Evolutionary conservation across 1,140 invertebrate species (phyloP).

Genomic region (Philotrypesis tridentata): DNA sequence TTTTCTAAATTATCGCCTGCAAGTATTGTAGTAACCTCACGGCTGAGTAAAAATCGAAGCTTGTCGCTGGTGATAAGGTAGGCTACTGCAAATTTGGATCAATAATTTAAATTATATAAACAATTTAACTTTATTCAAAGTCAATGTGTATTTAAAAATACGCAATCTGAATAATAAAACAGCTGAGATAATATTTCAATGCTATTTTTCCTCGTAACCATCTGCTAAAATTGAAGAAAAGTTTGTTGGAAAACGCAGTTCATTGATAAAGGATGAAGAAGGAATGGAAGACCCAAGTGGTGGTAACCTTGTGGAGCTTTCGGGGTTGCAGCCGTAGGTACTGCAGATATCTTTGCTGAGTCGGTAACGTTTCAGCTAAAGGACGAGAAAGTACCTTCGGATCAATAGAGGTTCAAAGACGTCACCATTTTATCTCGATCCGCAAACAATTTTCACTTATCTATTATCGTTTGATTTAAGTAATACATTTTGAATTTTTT

Average conservation of each 20-base stretch:
- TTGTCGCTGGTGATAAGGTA: conserved; percentile 42
- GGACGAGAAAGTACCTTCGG: neutral
- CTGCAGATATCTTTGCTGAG: neutral
- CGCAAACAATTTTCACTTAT: neutral
- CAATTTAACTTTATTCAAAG: no score
- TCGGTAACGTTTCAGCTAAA: conserved; percentile 25
- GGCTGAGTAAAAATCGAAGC: neutral
- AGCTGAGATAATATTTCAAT: no score
- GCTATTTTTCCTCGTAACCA: neutral
- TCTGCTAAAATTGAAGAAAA: neutral
- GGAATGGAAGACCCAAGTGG: neutral
- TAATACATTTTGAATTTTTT: no score
- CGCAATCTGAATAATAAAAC: no score
- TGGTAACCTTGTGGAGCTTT: conserved; percentile 1
- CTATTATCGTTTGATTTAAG: no score
- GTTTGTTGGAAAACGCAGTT: neutral
- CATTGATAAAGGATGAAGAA: neutral
- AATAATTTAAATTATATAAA: neutral
- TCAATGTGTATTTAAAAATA: neutral
- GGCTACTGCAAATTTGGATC: conserved; percentile 18
- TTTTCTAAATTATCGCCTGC: conserved; percentile 27
- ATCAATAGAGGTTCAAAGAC: conserved; percentile 20
- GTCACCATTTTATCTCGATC: neutral
- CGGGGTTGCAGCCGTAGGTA: conserved; percentile 25
- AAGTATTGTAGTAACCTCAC: neutral